Evolutionary conservation across 1,140 invertebrate genomes (phyloP), one percentile per base, ranked within the genome.

Genomic region (Theocolax elegans): DNA sequence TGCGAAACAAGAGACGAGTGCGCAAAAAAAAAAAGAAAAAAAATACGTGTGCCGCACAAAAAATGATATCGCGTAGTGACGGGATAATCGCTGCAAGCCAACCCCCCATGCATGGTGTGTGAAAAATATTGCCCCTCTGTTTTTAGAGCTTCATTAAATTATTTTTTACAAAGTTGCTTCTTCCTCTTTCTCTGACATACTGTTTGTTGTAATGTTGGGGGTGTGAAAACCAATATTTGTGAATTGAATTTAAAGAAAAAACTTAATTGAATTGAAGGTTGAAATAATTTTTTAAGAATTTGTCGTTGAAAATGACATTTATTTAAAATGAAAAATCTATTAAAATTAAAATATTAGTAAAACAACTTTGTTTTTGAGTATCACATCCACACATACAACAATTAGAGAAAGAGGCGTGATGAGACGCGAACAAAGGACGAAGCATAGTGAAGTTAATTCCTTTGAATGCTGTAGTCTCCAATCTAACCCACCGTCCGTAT

Each of bases 381-480:
- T n/a, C n/a, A n/a, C n/a, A n/a, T n/a, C 35, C 25, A 56, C 19
- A 19, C 42, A 13, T 44, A 54, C 54, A 62, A 4, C 40, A 46
- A 31, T 59, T 7, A 48, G 58, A 35, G 17, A 10, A 54, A 42
- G 51, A 19, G 27, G 46, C 38, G 51, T 56, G 48, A 70, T 13
- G 40, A 46, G 51, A 15, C 54, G 21, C n/a, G 25, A 62, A 53
- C 8, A 13, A 58, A 25, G 27, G 4, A 35, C 40, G 13, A 56
- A 70, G 46, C 21, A 63, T 69, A 69, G 46, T 63, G 25, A 70
- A 63, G 19, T 71, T 42, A 6, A 58, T 17, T 60, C 74, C 74
- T 74, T 74, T 75, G 75, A 77, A 76, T 80, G 79, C 77, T 78
- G 77, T 79, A 82, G 80, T 66, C 72, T 80, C 78, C 77, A 80